These are phyloP conservation scores for Platyscapa corneri DNA, from an alignment of 1,140 invertebrate species.

Conservation along the genomic window DNA sequence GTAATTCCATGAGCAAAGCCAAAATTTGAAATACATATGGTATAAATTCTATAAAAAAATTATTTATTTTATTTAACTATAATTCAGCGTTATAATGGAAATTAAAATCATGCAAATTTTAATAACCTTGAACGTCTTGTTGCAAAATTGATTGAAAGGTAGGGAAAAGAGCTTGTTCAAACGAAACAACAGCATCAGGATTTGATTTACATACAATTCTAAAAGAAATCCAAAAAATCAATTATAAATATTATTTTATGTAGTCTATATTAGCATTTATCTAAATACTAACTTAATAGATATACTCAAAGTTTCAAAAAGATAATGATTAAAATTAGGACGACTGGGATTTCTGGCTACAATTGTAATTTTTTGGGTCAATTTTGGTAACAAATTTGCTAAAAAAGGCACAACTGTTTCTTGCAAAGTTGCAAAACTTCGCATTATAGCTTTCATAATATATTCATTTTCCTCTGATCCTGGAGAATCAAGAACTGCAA, in stretches of 20 bases:
- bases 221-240: constrained; percentile 59
- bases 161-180: constrained; percentile 93
- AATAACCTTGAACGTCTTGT: constrained; percentile 90
- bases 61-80: constrained; percentile 31
- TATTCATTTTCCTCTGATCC: constrained; percentile 96
- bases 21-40: constrained; percentile 98
- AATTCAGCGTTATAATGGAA: constrained; percentile 28
- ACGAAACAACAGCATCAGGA: constrained; percentile 85
- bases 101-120: constrained; percentile 42
- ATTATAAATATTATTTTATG: constrained; percentile 5
- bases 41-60: constrained; percentile 87
- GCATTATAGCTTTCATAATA: constrained; percentile 97
- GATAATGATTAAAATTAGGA: constrained; percentile 97
- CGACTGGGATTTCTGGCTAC: constrained; percentile 97
- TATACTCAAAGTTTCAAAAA: constrained; percentile 95
- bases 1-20: constrained; percentile 91
- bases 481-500: constrained; percentile 81
- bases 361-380: constrained; percentile 87
- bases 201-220: constrained; percentile 90
- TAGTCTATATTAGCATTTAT: not conserved
- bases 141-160: constrained; percentile 95
- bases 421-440: constrained; percentile 88
- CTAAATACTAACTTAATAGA: constrained; percentile 82
- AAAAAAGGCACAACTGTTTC: constrained; percentile 88
- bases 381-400: constrained; percentile 84